Evolutionary conservation across 2,797 vertebrate genomes (phyloP).

Genomic region (Kryptolebias ocellatus): DNA sequence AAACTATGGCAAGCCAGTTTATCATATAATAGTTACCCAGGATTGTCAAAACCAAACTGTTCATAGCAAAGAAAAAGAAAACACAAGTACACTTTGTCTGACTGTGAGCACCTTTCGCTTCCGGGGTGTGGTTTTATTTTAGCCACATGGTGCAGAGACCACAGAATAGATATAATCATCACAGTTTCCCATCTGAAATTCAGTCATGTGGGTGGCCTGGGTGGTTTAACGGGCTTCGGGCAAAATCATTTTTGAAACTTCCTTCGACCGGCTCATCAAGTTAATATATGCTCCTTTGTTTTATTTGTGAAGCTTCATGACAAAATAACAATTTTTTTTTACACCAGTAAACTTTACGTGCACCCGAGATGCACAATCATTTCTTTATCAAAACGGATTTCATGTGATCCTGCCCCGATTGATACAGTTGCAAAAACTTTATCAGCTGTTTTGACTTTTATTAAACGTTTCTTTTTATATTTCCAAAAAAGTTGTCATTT

Average conservation of each 20-base stretch:
- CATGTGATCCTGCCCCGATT: neutral
- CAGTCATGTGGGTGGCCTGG: conserved; percentile 44
- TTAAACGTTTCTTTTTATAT: too few species aligned
- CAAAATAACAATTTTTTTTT: neutral
- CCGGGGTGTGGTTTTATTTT: neutral
- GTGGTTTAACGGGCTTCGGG: conserved; percentile 44
- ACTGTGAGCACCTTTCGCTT: neutral
- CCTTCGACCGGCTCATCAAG: neutral
- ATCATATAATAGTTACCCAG: neutral
- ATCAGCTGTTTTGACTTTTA: too few species aligned
- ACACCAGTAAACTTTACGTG: neutral
- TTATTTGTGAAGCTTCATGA: conserved; percentile 22
- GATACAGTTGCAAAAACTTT: neutral
- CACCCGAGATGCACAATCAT: conserved; percentile 3
- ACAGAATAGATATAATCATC: neutral
- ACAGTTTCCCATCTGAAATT: conserved; percentile 32
- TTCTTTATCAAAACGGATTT: neutral
- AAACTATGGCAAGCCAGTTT: neutral
- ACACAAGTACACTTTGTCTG: neutral
- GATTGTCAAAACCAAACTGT: too few species aligned
- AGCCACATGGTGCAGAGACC: conserved; percentile 32
- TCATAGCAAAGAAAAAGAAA: neutral
- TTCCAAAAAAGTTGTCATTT: too few species aligned
- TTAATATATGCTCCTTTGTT: conserved; percentile 8
- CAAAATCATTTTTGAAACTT: conserved; percentile 24